A percentile compares a stretch with the other conserved stretches of the same genome.
phyloP scores from a whole-genome alignment of 2,888 invertebrate species.

The Leptarthrus brevirostris region DNA sequence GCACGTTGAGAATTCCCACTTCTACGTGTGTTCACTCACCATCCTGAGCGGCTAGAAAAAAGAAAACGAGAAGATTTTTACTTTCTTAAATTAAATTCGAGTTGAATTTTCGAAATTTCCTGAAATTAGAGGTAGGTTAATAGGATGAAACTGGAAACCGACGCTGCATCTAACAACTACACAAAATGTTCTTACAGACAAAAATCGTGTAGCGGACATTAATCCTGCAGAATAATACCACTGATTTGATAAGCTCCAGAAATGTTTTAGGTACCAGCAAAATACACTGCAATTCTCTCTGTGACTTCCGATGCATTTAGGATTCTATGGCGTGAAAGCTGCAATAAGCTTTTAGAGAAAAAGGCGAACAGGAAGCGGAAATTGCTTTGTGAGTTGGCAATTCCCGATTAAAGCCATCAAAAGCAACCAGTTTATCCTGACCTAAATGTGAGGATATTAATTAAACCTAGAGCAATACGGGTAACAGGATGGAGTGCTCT shows the following conservation, averaged over 20 bases:
- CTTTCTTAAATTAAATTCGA: not conserved
- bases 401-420: constrained; percentile 20
- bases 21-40: not conserved
- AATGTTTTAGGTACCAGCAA: too few relatives aligned
- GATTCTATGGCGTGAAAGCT: not conserved
- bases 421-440: constrained; percentile 29
- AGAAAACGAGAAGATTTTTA: not conserved
- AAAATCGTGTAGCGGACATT: not conserved
- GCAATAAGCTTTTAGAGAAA: too few relatives aligned
- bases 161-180: not conserved
- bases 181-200: not conserved
- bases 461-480: constrained; percentile 42
- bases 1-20: not conserved
- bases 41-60: not conserved
- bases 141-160: not conserved
- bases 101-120: not conserved
- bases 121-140: not conserved
- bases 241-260: not conserved
- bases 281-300: too few relatives aligned
- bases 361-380: constrained; percentile 12
- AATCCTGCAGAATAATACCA: not conserved
- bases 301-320: too few relatives aligned
- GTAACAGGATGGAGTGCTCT: constrained; percentile 13
- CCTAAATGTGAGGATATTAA: constrained; percentile 34
- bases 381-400: constrained; percentile 46